These are phyloP conservation scores for Parazoanthus atlanticus DNA, from an alignment of 92 coral and sea anemone genomes.

Conservation along the genomic window DNA sequence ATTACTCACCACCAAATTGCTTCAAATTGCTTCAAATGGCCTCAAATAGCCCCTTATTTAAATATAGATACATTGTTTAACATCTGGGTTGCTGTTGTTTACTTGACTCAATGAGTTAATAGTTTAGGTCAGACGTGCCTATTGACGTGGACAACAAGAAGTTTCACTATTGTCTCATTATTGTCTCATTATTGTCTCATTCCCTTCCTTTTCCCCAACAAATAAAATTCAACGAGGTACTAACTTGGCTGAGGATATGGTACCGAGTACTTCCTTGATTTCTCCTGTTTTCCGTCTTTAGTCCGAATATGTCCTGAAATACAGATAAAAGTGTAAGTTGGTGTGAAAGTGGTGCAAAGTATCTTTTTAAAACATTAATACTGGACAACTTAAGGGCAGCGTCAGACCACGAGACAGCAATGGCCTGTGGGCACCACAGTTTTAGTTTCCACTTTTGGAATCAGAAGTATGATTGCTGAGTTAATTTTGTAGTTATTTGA, in stretches of 20 bases:
- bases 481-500: too few relatives aligned
- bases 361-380: neutral
- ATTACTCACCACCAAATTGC: too few relatives aligned
- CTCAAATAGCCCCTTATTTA: too few relatives aligned
- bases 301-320: constrained; percentile 13
- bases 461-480: too few relatives aligned
- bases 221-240: neutral
- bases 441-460: neutral
- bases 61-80: too few relatives aligned
- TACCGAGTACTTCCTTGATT: constrained; percentile 25
- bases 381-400: neutral
- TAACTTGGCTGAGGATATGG: constrained; percentile 38
- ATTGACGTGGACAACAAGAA: neutral
- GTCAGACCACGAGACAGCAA: neutral
- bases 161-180: neutral
- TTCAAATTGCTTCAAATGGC: too few relatives aligned
- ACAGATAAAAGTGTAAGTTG: neutral
- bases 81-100: neutral
- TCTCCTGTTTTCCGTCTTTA: constrained; percentile 13
- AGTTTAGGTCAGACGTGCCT: neutral
- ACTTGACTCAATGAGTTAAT: too few relatives aligned
- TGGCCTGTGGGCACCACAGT: neutral
- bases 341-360: too few relatives aligned
- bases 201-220: neutral
- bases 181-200: neutral